Evolutionary conservation across 1,140 invertebrate genomes (phyloP).

Genomic region (Trachymyrmex cornetzi): DNA sequence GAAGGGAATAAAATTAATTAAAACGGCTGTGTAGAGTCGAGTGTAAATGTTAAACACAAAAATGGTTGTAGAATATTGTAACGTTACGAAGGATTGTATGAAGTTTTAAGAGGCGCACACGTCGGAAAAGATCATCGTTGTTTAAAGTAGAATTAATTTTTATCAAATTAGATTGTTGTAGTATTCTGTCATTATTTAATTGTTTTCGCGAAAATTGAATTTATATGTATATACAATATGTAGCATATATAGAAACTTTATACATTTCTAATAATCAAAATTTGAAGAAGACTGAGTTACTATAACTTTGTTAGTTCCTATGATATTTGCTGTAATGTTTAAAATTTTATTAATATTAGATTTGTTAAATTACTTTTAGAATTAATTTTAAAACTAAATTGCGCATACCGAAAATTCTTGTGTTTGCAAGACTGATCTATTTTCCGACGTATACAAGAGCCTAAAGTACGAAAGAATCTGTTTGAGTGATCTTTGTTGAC

Average conservation of each 20-base stretch:
- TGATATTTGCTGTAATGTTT: not conserved
- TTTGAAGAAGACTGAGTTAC: constrained; percentile 44
- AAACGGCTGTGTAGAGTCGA: constrained; percentile 59
- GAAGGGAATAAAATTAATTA: constrained; percentile 24
- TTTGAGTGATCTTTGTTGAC: constrained; percentile 50
- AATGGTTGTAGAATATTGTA: constrained; percentile 58
- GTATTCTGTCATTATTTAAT: constrained; percentile 31
- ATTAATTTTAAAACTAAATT: not conserved
- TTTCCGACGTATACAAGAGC: constrained; percentile 60
- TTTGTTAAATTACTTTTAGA: not conserved
- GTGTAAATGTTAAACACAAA: constrained; percentile 58
- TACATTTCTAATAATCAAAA: constrained; percentile 57
- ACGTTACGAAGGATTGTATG: constrained; percentile 13
- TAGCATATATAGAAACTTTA: constrained; percentile 31
- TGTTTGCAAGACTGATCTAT: constrained; percentile 40
- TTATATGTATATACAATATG: not conserved
- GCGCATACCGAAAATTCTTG: not conserved
- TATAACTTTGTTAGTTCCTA: constrained; percentile 15
- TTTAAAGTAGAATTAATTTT: constrained; percentile 27
- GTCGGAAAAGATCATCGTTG: constrained; percentile 49
- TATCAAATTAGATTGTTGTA: not conserved
- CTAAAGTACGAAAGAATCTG: constrained; percentile 42
- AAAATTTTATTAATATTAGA: not conserved
- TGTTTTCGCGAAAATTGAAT: constrained; percentile 23
- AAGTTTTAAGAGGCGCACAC: constrained; percentile 27